Evolutionary conservation across 2,888 invertebrate species (phyloP), one percentile per base, ranked within the genome.

Genomic region (Anthoptus insignis): DNA sequence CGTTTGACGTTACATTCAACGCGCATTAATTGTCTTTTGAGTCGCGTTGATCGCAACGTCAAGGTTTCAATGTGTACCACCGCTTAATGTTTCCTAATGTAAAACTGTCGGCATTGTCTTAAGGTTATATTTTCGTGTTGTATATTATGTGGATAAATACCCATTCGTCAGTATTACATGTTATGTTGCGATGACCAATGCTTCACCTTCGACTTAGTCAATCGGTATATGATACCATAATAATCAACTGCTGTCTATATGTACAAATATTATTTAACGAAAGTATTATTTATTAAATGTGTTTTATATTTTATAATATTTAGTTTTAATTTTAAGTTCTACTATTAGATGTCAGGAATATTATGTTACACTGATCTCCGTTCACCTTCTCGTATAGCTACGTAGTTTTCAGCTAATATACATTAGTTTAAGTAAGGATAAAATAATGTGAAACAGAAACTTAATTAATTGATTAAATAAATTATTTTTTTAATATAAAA

Each of bases 271-370:
- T 67, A 69, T 63, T 76, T 78, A 80, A 81, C 81, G 79, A 79
- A 79, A 91, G 89, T 91, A 88, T 89, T 89, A 89, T 86, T 85
- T 83, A 79, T 79, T 82, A 47, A n/a, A 42, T 60, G 45, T 45
- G 77, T 81, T 81, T 80, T 81, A 75, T 78, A 70, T 71, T 77
- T 76, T 57, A 74, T 75, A 81, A 82, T 83, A 82, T 82, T 85
- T 87, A 87, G 82, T 73, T 81, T 76, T 87, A 82, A 79, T 82
- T 81, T 77, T n/a, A n/a, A n/a, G n/a, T n/a, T n/a, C n/a, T n/a
- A n/a, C n/a, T n/a, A n/a, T n/a, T n/a, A n/a, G n/a, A n/a, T n/a
- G n/a, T n/a, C n/a, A n/a, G n/a, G n/a, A n/a, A n/a, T n/a, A n/a
- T n/a, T n/a, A n/a, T n/a, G n/a, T n/a, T n/a, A n/a, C n/a, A n/a